Base-by-base conservation (phyloP, 2,797 vertebrate species). In the Geotrypetes seraphini region DNA sequence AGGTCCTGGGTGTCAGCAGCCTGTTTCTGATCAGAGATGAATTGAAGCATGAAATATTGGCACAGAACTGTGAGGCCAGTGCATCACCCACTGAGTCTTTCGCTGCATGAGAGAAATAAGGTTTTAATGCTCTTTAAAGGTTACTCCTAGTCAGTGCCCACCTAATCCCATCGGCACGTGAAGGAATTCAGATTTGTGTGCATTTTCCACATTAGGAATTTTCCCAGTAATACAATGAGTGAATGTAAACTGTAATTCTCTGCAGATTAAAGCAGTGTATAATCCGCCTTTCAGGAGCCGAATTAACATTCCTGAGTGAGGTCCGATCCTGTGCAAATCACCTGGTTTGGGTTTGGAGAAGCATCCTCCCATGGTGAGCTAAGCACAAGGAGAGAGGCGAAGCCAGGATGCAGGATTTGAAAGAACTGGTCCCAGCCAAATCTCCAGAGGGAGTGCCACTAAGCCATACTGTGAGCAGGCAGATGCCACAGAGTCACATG, bases 321-420 rank as follows among this genome's bases (percentile, higher is more conserved):
- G 25, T 36, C 48, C 45, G n/a, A n/a, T n/a, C n/a, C n/a, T n/a
- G n/a, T n/a, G n/a, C 23, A 18, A 33, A 48, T 60, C 77, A 92
- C 91, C 91, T 92, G 89, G 81, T 77, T 93, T 95, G 64, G 89
- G 84, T 78, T 91, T 93, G 73, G 91, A 92, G 81, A 95, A 87
- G 65, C 91, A 95, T 82, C 90, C 84, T 65, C 91, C 91, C 91
- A 95, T 95, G 83, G 56, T 66, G 80, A 58, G 66, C 69, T 57
- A 60, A 35, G 57, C 47, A 38, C 54, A 49, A 57, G 45, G 47
- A 30, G 19, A 7, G 31, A 31, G 5, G n/a, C 8, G 24, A 14
- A 28, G 29, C 21, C 14, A 49, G 30, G 43, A 34, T 25, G 51
- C 57, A 19, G 28, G 24, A 14, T 10, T 47, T 22, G n/a, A n/a